Conservation (phyloP, 2,888 invertebrate species). For the Cephus nigrinus region DNA sequence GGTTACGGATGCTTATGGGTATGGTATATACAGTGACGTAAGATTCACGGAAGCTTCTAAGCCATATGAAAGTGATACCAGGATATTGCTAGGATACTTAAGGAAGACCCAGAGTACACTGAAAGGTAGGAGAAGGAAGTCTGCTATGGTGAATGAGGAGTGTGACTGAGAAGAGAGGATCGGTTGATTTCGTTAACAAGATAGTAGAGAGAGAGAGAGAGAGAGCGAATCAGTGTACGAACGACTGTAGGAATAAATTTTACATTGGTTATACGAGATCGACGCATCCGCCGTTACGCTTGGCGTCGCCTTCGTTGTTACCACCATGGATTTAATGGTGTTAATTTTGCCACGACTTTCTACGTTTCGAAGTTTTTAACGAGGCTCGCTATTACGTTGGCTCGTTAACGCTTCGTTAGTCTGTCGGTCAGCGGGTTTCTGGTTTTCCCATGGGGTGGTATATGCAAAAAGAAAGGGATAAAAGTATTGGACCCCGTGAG, state of each 20-base stretch:
- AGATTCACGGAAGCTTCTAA: not conserved
- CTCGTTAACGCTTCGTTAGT: constrained; percentile 45
- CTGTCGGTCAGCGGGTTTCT: constrained; percentile 24
- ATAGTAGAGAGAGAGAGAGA: too few relatives aligned
- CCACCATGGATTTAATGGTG: constrained; percentile 23
- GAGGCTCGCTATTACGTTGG: constrained; percentile 24
- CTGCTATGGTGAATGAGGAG: too few relatives aligned
- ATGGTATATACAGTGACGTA: not conserved
- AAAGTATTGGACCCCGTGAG: not conserved
- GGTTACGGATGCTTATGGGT: not conserved
- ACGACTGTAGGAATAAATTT: not conserved
- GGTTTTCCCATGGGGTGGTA: not conserved
- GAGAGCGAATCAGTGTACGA: not conserved
- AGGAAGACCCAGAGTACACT: not conserved
- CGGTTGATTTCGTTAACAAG: not conserved
- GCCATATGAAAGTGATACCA: not conserved
- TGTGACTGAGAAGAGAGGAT: not conserved
- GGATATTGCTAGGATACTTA: not conserved
- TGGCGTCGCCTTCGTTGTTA: not conserved
- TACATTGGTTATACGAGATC: not conserved
- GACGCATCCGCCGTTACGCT: not conserved
- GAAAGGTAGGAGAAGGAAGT: not conserved
- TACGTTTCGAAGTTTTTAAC: constrained; percentile 36
- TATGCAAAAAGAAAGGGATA: not conserved
- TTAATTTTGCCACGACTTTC: constrained; percentile 11